Evolutionary conservation across 2,888 invertebrate species (phyloP).

Genomic region (Fissipunctia ypsillon): DNA sequence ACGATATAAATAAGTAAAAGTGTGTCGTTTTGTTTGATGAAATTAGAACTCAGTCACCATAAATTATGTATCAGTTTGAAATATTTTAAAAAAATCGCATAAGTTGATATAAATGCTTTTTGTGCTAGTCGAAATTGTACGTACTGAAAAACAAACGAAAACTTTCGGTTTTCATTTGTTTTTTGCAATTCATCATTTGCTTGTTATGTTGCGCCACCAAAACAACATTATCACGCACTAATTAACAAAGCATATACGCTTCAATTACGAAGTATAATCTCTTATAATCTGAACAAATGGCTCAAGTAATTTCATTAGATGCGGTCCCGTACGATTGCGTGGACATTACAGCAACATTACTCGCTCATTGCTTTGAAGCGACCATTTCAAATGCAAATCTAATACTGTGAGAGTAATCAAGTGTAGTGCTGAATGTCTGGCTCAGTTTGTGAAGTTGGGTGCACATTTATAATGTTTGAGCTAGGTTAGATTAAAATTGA

Average conservation of each 20-base stretch:
- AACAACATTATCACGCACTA: background rate
- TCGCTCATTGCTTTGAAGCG: conserved; percentile 60
- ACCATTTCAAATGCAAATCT: conserved; percentile 70
- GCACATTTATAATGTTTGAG: conserved; percentile 10
- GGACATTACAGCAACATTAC: conserved; percentile 59
- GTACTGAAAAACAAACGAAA: background rate
- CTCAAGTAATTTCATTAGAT: conserved; percentile 64
- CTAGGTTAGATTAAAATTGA: background rate
- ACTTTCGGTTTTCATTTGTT: background rate
- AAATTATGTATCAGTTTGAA: background rate
- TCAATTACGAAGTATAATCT: conserved; percentile 34
- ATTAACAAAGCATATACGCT: conserved; percentile 24
- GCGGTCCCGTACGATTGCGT: conserved; percentile 51
- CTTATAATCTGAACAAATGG: conserved; percentile 58
- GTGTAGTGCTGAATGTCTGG: conserved; percentile 30
- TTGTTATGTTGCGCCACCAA: background rate
- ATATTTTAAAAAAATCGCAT: background rate
- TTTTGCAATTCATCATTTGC: background rate
- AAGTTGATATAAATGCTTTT: background rate
- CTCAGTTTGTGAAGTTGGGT: conserved; percentile 12
- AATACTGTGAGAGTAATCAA: conserved; percentile 52
- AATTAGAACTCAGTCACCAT: background rate
- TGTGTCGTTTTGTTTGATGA: background rate
- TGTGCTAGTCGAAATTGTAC: background rate
- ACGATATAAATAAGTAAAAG: background rate